Base-by-base conservation (phyloP, 2,113 vertebrate genomes). In the Hippolais icterina region DNA sequence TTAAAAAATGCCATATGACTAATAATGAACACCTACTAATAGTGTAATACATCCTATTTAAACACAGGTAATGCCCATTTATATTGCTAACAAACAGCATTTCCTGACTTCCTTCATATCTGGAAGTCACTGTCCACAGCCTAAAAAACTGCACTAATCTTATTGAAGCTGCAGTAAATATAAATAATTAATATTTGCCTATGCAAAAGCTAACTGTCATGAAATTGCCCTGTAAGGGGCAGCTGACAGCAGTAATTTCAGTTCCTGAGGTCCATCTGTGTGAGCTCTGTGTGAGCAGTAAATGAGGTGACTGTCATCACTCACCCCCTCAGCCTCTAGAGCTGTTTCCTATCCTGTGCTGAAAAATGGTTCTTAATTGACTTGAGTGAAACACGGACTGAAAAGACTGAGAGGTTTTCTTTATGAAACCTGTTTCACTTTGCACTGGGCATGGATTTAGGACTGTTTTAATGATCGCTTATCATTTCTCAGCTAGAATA, bases 291-390 rank as follows among this genome's bases (percentile, higher is more conserved):
- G 35, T n/a, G 53, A 87, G 77, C 57, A 57, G 65, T 7, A 49
- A 85, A 90, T 87, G 65, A 87, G 37, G 81, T 35, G 39, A 44
- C 29, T 20, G 50, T 22, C 65, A 71, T 11, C 47, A 12, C 44
- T 84, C 60, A 75, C n/a, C 52, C 74, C 70, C 35, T 69, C 64
- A 76, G 70, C 41, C 49, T 79, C 56, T 33, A 61, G 61, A 89
- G 65, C 52, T 56, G 12, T 52, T 91, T 93, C 66, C 60, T 49
- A 83, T 57, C 24, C 61, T 72, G 28, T 46, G 41, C 41, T 64
- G 81, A 64, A 94, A 94, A 95, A 71, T 41, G 56, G 31, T 14
- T 76, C 57, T 78, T 95, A 96, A 97, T 79, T 90, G 87, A 69
- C 82, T 82, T 57, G 49, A 90, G 57, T 2, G 12, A 82, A 37